phyloP scores from a whole-genome alignment of 2,113 vertebrate species.

The Romanogobio albipinnatus region DNA sequence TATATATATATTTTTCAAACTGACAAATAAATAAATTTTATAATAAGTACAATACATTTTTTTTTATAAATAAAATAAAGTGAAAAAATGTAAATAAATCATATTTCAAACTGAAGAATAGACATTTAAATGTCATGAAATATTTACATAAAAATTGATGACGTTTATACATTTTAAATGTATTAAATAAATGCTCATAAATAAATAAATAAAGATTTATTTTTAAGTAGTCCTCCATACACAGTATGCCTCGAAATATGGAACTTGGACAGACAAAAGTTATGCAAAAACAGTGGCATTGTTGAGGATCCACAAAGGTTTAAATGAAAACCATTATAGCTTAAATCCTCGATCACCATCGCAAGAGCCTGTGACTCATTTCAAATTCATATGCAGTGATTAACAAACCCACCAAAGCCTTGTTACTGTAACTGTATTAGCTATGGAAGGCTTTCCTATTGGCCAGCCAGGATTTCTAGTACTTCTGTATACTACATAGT shows the following conservation, averaged over 20 bases:
- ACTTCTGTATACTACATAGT: neutral
- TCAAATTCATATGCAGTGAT: neutral
- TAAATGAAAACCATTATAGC: neutral
- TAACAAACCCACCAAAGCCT: neutral
- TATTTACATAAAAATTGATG: too few species aligned
- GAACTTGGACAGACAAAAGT: neutral
- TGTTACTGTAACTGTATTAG: neutral
- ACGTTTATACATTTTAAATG: too few species aligned
- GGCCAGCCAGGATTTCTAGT: neutral
- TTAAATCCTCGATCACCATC: neutral
- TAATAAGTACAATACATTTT: too few species aligned
- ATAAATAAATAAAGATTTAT: neutral
- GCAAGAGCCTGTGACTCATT: slow-evolving; percentile 7
- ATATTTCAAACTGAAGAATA: neutral
- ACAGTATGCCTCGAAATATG: neutral
- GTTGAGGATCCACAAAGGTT: neutral
- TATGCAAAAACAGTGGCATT: neutral
- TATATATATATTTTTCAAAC: too few species aligned
- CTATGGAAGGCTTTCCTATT: neutral
- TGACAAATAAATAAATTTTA: too few species aligned
- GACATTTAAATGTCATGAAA: too few species aligned
- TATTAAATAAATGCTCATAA: too few species aligned
- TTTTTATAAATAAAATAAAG: too few species aligned
- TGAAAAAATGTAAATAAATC: neutral
- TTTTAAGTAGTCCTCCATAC: neutral